These are phyloP conservation scores for Amyelois transitella DNA, from an alignment of 1,140 invertebrate species.

Conservation along the genomic window DNA sequence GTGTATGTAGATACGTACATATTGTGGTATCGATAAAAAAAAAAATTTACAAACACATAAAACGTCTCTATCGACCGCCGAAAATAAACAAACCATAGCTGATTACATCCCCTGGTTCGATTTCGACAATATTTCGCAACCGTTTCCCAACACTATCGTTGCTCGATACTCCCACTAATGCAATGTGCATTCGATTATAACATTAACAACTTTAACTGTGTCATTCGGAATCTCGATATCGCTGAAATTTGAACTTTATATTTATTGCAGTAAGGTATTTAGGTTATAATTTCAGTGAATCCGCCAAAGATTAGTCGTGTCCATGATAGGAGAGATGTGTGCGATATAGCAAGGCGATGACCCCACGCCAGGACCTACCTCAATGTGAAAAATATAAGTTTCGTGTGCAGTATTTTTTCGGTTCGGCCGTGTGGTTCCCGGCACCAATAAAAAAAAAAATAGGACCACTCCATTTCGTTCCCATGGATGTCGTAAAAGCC, in stretches of 20 bases:
- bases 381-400: slow-evolving; percentile 61
- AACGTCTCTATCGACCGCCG: too few relatives aligned
- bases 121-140: slow-evolving; percentile 22
- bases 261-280: slow-evolving; percentile 4
- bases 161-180: slow-evolving; percentile 41
- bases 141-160: slow-evolving; percentile 56
- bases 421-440: too few relatives aligned
- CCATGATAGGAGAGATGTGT: slow-evolving; percentile 10
- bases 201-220: slow-evolving; percentile 22
- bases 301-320: background rate
- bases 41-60: too few relatives aligned
- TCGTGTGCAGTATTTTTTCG: too few relatives aligned
- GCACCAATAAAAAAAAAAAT: too few relatives aligned
- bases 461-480: too few relatives aligned
- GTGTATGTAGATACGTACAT: too few relatives aligned
- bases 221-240: slow-evolving; percentile 1
- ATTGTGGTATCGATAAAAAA: too few relatives aligned
- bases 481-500: too few relatives aligned
- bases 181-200: slow-evolving; percentile 45
- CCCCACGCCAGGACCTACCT: slow-evolving; percentile 62
- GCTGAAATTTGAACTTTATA: slow-evolving; percentile 21
- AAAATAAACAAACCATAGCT: too few relatives aligned
- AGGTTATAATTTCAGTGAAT: slow-evolving; percentile 6
- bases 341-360: slow-evolving; percentile 49
- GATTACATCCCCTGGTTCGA: background rate